Percentiles rank a stretch among this genome's conserved stretches.
phyloP scores from a whole-genome alignment of 2,888 invertebrate genomes.

The Drosophila silvestris region DNA sequence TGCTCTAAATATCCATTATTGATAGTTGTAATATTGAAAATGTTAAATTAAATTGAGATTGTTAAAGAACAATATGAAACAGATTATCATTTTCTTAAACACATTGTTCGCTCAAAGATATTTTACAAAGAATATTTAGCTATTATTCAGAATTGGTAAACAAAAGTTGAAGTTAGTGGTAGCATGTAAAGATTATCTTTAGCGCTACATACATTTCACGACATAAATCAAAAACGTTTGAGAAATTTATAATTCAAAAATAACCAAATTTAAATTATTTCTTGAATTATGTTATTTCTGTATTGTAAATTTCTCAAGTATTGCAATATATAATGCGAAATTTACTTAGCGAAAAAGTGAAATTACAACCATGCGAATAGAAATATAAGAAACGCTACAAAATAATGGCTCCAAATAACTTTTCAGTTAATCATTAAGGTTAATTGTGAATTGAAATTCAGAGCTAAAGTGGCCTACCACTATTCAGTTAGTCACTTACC shows the following conservation, averaged over 20 bases:
- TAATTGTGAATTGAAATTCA: background rate
- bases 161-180: background rate
- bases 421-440: background rate
- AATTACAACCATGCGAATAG: background rate
- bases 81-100: background rate
- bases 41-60: background rate
- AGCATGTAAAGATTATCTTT: background rate
- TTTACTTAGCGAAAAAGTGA: no score
- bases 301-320: no score
- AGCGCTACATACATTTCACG: background rate
- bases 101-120: background rate
- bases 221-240: background rate
- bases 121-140: background rate
- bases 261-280: background rate
- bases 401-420: background rate
- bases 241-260: background rate
- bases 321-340: no score
- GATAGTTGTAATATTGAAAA: background rate
- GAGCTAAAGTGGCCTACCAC: background rate
- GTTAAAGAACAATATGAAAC: background rate
- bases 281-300: background rate
- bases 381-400: background rate
- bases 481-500: background rate
- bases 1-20: constrained; percentile 26
- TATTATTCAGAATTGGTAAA: background rate